Percentiles rank a stretch among this genome's conserved stretches.
phyloP scores from a whole-genome alignment of 2,888 invertebrate genomes.

The Spatulosminthurus flaviceps region DNA sequence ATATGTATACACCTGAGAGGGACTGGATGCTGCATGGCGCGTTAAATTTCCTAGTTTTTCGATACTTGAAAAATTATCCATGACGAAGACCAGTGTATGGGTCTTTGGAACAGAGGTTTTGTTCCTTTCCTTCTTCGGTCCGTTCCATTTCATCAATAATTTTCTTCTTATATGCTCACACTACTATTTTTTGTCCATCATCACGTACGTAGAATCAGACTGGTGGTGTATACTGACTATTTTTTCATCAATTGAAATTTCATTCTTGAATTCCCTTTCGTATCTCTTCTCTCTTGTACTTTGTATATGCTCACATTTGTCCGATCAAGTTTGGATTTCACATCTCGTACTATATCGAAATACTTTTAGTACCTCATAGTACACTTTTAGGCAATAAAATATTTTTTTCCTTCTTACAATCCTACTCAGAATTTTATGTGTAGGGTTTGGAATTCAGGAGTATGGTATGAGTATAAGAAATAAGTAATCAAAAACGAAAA shows the following conservation, averaged over 20 bases:
- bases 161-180: not conserved
- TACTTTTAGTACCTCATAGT: too few species aligned
- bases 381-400: too few species aligned
- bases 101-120: not conserved
- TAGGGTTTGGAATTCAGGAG: too few species aligned
- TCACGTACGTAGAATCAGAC: not conserved
- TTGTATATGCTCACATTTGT: not conserved
- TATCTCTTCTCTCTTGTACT: not conserved
- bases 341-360: too few species aligned
- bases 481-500: too few species aligned
- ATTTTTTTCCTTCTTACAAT: too few species aligned
- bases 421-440: too few species aligned
- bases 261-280: not conserved
- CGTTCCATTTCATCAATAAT: conserved; percentile 14
- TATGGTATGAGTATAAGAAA: too few species aligned
- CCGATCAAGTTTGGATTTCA: not conserved
- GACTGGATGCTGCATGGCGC: conserved; percentile 4
- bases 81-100: conserved; percentile 4
- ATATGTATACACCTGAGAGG: not conserved
- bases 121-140: conserved; percentile 7
- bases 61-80: conserved; percentile 9
- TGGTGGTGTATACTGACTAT: not conserved
- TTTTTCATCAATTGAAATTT: not conserved
- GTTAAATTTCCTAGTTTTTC: conserved; percentile 9
- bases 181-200: not conserved